Percentiles rank a stretch among this genome's conserved stretches.
These are phyloP conservation scores for Leptopilina clavipes DNA, from an alignment of 1,140 invertebrate genomes.

Conservation along the genomic window DNA sequence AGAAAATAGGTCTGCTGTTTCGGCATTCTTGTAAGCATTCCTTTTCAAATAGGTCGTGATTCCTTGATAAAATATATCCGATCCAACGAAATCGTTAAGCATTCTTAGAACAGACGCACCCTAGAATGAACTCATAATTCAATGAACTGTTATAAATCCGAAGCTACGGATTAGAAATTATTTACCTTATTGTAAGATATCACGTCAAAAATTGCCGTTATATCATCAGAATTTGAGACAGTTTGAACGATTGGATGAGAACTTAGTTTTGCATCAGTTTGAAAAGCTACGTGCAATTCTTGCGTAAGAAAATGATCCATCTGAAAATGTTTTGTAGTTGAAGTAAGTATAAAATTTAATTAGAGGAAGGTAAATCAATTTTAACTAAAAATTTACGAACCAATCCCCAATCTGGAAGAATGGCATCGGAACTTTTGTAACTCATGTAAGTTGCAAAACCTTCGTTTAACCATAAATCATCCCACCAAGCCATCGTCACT, in stretches of 20 bases:
- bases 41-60: slow-evolving; percentile 84
- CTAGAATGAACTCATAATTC: slow-evolving; percentile 67
- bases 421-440: slow-evolving; percentile 83
- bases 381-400: slow-evolving; percentile 73
- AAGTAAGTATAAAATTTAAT: not conserved
- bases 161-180: too few species aligned
- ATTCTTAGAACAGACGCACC: slow-evolving; percentile 92
- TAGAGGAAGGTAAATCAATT: not conserved
- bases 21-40: slow-evolving; percentile 84
- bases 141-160: too few species aligned
- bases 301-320: slow-evolving; percentile 84
- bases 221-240: slow-evolving; percentile 90
- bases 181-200: slow-evolving; percentile 94
- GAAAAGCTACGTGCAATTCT: slow-evolving; percentile 84
- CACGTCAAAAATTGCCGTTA: slow-evolving; percentile 92
- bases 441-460: slow-evolving; percentile 93
- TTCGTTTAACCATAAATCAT: slow-evolving; percentile 94
- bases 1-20: slow-evolving; percentile 85
- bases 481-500: slow-evolving; percentile 96
- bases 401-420: slow-evolving; percentile 89
- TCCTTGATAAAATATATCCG: slow-evolving; percentile 83
- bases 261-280: slow-evolving; percentile 85
- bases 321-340: slow-evolving; percentile 58
- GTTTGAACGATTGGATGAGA: slow-evolving; percentile 92
- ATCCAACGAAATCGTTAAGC: slow-evolving; percentile 89